Conservation (phyloP, 1,140 invertebrate genomes). For the Lepeophtheirus salmonis region DNA sequence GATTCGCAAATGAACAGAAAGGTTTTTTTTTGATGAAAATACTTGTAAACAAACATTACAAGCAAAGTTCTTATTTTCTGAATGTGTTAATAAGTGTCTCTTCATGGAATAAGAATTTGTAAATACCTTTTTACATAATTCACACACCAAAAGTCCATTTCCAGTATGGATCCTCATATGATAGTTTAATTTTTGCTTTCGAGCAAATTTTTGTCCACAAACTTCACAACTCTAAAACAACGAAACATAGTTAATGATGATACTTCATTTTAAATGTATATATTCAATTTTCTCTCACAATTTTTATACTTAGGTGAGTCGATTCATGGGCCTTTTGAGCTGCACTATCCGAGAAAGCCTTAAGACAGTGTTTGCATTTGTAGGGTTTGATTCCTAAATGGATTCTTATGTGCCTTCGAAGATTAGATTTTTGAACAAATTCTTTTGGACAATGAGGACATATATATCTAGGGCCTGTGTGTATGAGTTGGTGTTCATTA, state of each 20-base stretch:
- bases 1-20: neutral
- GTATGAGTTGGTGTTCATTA: conserved; percentile 35
- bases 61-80: neutral
- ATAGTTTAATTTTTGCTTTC: conserved; percentile 25
- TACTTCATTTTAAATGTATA: too few species aligned
- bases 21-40: neutral
- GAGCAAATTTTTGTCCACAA: conserved; percentile 2
- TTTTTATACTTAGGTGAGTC: conserved; percentile 29
- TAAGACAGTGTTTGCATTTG: conserved; percentile 32
- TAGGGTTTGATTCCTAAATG: conserved; percentile 37
- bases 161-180: conserved; percentile 25
- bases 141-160: conserved; percentile 24
- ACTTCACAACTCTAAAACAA: conserved; percentile 21
- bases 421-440: conserved; percentile 36
- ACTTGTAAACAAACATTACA: neutral
- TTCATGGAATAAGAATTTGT: conserved; percentile 1
- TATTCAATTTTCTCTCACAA: too few species aligned
- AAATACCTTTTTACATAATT: conserved; percentile 8
- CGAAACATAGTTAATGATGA: too few species aligned
- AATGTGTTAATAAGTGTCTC: neutral
- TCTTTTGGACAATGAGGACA: conserved; percentile 36
- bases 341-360: conserved; percentile 35
- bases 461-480: conserved; percentile 34
- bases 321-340: conserved; percentile 34
- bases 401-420: conserved; percentile 34